Evolutionary conservation across 2,888 invertebrate genomes (phyloP).

Genomic region (Troilus luridus): DNA sequence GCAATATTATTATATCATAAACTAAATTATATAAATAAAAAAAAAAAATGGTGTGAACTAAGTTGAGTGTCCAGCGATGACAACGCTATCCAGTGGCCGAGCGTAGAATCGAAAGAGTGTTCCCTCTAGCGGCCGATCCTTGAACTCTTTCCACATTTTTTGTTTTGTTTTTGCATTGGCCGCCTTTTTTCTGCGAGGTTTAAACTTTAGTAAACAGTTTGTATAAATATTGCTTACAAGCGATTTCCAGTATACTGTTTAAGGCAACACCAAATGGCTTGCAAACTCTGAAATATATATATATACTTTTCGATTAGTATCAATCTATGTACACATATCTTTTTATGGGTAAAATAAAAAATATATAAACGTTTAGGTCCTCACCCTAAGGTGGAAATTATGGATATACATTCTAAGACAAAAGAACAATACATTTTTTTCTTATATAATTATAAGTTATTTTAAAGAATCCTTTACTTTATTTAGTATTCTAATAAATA

Average conservation of each 20-base stretch:
- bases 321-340: no score
- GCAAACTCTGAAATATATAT: background rate
- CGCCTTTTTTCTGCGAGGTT: conserved; percentile 12
- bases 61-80: background rate
- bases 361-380: no score
- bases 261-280: background rate
- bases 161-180: background rate
- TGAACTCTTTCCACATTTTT: conserved; percentile 6
- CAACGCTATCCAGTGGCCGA: conserved; percentile 20
- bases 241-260: background rate
- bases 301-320: no score
- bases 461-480: no score
- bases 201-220: background rate
- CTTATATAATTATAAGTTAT: no score
- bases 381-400: no score
- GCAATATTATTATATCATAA: no score
- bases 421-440: no score
- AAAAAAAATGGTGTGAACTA: background rate
- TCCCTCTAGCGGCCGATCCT: conserved; percentile 24
- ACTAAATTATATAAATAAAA: background rate
- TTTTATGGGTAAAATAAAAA: no score
- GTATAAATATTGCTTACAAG: background rate
- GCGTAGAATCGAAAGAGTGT: background rate
- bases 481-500: no score
- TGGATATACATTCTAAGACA: no score